phyloP scores from a whole-genome alignment of 2,797 vertebrate species.

The Alfaro cultratus region DNA sequence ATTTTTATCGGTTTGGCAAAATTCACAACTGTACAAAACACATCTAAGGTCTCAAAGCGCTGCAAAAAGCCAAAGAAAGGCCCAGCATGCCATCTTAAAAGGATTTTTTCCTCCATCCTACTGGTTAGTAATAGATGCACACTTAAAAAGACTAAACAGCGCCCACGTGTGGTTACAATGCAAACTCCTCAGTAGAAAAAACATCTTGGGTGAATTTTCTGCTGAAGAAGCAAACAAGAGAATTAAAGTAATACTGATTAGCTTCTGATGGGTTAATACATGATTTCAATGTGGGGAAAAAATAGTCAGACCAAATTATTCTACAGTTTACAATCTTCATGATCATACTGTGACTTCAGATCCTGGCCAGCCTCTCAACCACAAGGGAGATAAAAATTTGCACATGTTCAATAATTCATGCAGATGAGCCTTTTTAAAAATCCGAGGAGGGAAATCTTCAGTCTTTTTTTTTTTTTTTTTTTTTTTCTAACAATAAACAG shows the following conservation, averaged over 20 bases:
- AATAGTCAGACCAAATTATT: conserved; percentile 49
- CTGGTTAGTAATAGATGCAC: conserved; percentile 41
- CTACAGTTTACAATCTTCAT: conserved; percentile 51
- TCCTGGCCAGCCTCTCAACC: conserved; percentile 38
- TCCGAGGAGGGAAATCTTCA: conserved; percentile 35
- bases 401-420: conserved; percentile 69
- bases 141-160: conserved; percentile 56
- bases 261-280: conserved; percentile 56
- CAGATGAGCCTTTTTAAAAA: conserved; percentile 60
- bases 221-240: conserved; percentile 69
- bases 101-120: conserved; percentile 16
- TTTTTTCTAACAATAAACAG: conserved; percentile 37
- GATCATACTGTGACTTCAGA: conserved; percentile 38
- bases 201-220: conserved; percentile 40
- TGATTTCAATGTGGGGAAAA: conserved; percentile 51
- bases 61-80: conserved; percentile 68
- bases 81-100: conserved; percentile 44
- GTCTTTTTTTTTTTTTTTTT: conserved; percentile 5
- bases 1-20: conserved; percentile 48
- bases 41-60: conserved; percentile 66
- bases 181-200: conserved; percentile 64
- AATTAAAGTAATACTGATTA: conserved; percentile 79
- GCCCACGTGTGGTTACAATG: conserved; percentile 76
- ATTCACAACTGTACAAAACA: conserved; percentile 69
- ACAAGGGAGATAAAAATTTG: conserved; percentile 56